Base-by-base conservation (phyloP, 2,113 vertebrate species). In the Spea multiplicata region DNA sequence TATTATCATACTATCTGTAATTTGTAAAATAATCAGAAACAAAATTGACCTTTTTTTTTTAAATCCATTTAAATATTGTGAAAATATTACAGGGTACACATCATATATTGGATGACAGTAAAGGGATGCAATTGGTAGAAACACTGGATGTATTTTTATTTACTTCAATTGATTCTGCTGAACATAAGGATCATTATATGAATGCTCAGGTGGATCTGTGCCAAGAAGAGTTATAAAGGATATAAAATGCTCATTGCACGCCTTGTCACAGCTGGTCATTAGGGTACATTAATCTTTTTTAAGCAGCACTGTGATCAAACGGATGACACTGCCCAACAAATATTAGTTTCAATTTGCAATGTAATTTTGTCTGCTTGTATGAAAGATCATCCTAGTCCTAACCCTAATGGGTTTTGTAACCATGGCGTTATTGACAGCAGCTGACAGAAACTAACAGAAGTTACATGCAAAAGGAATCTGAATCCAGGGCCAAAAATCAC, bases 281-380 rank as follows among this genome's bases (percentile, higher is more conserved):
- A 77, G 55, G 59, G 75, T 55, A 62, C 75, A 77, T 77, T 77
- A 49, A 70, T 77, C 75, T 77, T 77, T 62, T 59, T 70, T 70
- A 77, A 77, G 68, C 55, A 70, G 53, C 44, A 50, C 66, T 70
- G 66, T 77, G 75, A 70, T 77, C 66, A 77, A 77, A 48, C 49
- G 75, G 70, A 70, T 62, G 53, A 61, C 75, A 77, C 70, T 6
- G 45, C 75, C 75, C 75, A 70, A 77, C 75, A 77, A 77, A 77
- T 77, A 77, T 77, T 69, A 70, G 66, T 75, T 77, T 70, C 75
- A 77, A 77, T 77, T 77, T 76, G 46, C 66, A 59, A 68, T 50
- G 66, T 69, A 76, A 76, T 76, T 76, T 77, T 12, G 44, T 76
- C 46, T 44, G 55, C 65, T 75, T 75, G 66, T 76, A 69, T 69